Percentiles rank a stretch among this genome's conserved stretches.
phyloP scores from a whole-genome alignment of 2,888 invertebrate genomes.

The Idaea biselata region DNA sequence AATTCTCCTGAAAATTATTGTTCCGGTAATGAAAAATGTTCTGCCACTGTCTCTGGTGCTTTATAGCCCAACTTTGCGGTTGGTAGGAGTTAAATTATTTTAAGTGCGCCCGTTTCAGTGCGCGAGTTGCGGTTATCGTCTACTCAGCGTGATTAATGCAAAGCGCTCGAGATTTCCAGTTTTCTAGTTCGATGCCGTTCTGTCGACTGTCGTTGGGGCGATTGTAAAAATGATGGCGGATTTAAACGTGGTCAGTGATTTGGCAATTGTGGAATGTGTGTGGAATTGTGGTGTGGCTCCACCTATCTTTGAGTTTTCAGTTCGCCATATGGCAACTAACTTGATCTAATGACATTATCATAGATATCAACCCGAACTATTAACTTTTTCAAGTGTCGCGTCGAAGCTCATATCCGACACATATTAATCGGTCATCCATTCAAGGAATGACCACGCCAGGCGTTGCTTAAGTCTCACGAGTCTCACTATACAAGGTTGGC shows the following conservation, averaged over 20 bases:
- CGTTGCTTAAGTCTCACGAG: no score
- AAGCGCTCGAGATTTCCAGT: conserved; percentile 34
- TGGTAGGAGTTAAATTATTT: conserved; percentile 68
- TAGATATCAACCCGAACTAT: no score
- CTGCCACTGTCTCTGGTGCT: conserved; percentile 66
- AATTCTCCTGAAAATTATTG: conserved; percentile 43
- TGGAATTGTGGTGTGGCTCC: neutral
- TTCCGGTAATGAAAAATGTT: conserved; percentile 72
- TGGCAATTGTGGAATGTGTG: no score
- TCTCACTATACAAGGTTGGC: no score
- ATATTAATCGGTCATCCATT: no score
- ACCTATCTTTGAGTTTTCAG: no score
- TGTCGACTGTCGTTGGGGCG: conserved; percentile 7
- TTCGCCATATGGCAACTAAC: no score
- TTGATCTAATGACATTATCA: no score
- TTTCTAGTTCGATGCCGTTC: conserved; percentile 16
- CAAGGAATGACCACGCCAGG: no score
- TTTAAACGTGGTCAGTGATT: neutral
- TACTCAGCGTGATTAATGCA: conserved; percentile 59
- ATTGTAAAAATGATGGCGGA: neutral
- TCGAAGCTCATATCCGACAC: no score
- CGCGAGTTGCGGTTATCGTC: conserved; percentile 72
- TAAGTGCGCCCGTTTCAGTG: conserved; percentile 62
- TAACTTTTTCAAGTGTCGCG: no score
- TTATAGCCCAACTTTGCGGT: conserved; percentile 67